Evolutionary conservation across 64 coral and sea anemone species (phyloP).

Genomic region (Platygyra sinensis): DNA sequence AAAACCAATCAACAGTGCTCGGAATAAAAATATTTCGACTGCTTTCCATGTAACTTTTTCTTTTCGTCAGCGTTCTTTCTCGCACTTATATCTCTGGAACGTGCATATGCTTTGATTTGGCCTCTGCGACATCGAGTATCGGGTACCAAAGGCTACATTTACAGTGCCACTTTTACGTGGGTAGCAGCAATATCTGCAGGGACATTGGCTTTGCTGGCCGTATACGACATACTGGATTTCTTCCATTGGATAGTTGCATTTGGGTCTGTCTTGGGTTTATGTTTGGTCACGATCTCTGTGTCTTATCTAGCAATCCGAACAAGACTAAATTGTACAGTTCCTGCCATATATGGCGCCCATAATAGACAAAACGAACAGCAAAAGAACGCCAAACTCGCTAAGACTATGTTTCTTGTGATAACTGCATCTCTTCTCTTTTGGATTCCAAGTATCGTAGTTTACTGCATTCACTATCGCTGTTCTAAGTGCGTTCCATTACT

Average conservation of each 20-base stretch:
- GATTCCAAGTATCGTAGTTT: background rate
- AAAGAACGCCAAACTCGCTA: no score
- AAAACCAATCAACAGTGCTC: background rate
- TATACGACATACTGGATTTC: background rate
- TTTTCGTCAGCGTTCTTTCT: background rate
- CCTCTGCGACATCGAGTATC: background rate
- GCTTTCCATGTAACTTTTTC: background rate
- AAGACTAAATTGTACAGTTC: no score
- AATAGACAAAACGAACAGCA: no score
- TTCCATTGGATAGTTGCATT: no score
- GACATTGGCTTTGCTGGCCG: background rate
- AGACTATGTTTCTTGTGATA: background rate
- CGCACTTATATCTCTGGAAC: background rate
- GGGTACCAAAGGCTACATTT: background rate
- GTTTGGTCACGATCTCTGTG: no score
- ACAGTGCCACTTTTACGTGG: background rate
- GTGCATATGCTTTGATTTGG: background rate
- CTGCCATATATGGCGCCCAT: no score
- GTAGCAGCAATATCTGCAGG: background rate
- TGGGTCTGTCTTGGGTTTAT: no score
- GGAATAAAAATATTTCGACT: background rate
- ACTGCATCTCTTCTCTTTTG: background rate
- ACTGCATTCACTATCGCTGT: background rate
- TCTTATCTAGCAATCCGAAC: no score
- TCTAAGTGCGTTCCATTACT: background rate